These are phyloP conservation scores for Danio rerio DNA, from an alignment of 2,113 vertebrate genomes.

Conservation along the genomic window DNA sequence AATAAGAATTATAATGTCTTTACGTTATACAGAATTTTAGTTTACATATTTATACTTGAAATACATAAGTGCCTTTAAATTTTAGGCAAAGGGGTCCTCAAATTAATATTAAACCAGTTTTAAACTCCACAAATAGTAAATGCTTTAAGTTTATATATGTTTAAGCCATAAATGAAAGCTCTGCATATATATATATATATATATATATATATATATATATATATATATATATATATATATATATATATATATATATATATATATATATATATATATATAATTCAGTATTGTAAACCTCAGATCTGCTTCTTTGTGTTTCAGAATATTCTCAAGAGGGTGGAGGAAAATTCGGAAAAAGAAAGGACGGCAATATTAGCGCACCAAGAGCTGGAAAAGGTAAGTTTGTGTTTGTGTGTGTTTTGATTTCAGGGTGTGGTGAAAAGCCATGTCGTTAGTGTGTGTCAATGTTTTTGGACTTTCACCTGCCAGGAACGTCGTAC, in stretches of 20 bases:
- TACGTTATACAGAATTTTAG: too few relatives aligned
- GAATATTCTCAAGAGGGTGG: constrained; percentile 95
- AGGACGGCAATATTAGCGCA: constrained; percentile 88
- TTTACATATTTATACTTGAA: too few relatives aligned
- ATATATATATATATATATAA: background rate
- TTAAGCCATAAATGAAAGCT: background rate
- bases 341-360: constrained; percentile 89
- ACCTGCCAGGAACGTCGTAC: constrained; percentile 20
- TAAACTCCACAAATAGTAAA: background rate
- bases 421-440: constrained; percentile 19
- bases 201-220: background rate
- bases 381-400: constrained; percentile 89
- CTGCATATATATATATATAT: background rate
- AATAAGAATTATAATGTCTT: too few relatives aligned
- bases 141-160: background rate
- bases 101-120: background rate
- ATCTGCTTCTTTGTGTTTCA: constrained; percentile 51
- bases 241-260: background rate
- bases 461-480: constrained; percentile 30
- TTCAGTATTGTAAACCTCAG: background rate
- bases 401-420: constrained; percentile 31
- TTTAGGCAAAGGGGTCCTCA: too few relatives aligned
- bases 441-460: background rate
- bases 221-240: background rate
- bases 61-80: too few relatives aligned